Percentiles rank a stretch among this genome's conserved stretches.
Conservation (phyloP, 2,797 vertebrate species). For the Sebastes steindachneri region DNA sequence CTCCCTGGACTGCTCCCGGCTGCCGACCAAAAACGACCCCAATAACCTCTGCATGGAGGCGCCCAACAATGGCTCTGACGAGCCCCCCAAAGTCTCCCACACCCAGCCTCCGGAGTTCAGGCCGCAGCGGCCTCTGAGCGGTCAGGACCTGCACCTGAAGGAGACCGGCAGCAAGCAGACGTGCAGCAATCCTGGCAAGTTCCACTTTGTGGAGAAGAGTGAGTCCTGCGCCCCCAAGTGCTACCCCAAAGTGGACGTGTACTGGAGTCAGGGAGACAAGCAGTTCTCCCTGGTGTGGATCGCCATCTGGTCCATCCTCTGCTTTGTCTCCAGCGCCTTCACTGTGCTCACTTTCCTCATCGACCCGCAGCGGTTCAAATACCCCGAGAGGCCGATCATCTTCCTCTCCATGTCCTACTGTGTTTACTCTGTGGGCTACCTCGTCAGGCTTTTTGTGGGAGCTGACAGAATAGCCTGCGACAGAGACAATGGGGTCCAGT, state of each 20-base stretch:
- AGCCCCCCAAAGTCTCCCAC: slow-evolving; percentile 89
- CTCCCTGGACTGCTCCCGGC: slow-evolving; percentile 92
- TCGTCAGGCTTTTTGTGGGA: slow-evolving; percentile 95
- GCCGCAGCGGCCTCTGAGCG: slow-evolving; percentile 84
- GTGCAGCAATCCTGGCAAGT: slow-evolving; percentile 93
- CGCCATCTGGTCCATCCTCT: slow-evolving; percentile 94
- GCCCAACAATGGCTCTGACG: slow-evolving; percentile 93
- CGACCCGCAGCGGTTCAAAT: slow-evolving; percentile 95
- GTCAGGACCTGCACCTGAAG: slow-evolving; percentile 76
- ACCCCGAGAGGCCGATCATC: slow-evolving; percentile 97
- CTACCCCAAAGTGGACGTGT: slow-evolving; percentile 92
- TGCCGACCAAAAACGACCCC: slow-evolving; percentile 97
- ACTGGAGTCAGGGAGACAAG: slow-evolving; percentile 96
- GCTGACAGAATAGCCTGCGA: slow-evolving; percentile 96
- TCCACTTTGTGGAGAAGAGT: slow-evolving; percentile 96
- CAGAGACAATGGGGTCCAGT: slow-evolving; percentile 92
- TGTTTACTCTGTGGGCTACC: slow-evolving; percentile 96
- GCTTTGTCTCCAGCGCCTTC: slow-evolving; percentile 97
- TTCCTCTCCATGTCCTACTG: slow-evolving; percentile 99
- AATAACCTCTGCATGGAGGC: slow-evolving; percentile 99
- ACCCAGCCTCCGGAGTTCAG: slow-evolving; percentile 91
- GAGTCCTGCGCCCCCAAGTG: slow-evolving; percentile 95
- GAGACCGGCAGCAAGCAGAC: slow-evolving; percentile 73
- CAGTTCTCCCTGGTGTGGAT: slow-evolving; percentile 95
- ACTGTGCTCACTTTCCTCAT: slow-evolving; percentile 97